Conservation (phyloP, 2,888 invertebrate genomes). For the Hyppa rectilinea region DNA sequence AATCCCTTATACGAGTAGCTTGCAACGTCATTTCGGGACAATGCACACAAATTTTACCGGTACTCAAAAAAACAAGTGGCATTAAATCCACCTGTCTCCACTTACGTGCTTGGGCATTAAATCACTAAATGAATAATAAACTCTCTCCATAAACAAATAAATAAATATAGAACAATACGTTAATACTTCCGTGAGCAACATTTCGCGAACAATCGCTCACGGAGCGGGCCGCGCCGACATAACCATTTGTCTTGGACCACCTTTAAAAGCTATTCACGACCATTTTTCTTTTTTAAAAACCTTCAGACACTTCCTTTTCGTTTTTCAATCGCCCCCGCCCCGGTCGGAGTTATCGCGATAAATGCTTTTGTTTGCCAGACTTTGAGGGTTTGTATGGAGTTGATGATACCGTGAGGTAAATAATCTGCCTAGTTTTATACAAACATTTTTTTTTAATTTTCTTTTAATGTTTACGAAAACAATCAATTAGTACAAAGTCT, state of each 20-base stretch:
- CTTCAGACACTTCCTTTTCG: constrained; percentile 89
- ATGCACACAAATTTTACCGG: no score
- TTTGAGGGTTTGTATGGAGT: constrained; percentile 69
- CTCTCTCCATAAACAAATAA: constrained; percentile 18
- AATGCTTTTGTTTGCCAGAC: constrained; percentile 85
- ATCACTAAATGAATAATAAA: no score
- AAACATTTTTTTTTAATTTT: no score
- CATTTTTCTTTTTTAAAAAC: constrained; percentile 90
- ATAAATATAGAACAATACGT: constrained; percentile 46
- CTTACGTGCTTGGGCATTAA: no score
- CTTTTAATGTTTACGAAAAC: no score
- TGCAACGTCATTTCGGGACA: no score
- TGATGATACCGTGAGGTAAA: constrained; percentile 60
- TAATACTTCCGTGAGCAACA: constrained; percentile 47
- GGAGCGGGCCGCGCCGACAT: constrained; percentile 69
- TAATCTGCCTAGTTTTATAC: constrained; percentile 16
- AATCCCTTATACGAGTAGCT: no score
- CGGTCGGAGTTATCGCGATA: constrained; percentile 86
- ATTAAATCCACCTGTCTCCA: no score
- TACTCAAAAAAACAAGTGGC: no score
- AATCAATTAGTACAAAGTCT: no score
- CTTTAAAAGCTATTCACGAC: constrained; percentile 89
- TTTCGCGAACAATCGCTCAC: constrained; percentile 76
- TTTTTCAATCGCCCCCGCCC: constrained; percentile 88
- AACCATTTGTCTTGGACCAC: constrained; percentile 88